Base-by-base conservation (phyloP, 2,113 vertebrate genomes). In the Paradisaea rubra region DNA sequence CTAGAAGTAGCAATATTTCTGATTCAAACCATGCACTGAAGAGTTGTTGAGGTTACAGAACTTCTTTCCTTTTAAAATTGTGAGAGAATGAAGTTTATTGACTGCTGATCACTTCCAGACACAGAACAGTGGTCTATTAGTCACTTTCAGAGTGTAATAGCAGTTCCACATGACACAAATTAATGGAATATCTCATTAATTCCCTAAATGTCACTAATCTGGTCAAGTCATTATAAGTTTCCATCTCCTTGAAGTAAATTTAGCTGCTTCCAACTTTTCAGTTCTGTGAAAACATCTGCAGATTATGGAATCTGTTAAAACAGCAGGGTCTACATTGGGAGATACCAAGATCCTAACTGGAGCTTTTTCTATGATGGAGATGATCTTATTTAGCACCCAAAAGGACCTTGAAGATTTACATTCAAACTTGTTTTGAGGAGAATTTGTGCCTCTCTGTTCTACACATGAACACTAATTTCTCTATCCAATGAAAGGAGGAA, bases 41-140 rank as follows among this genome's bases (percentile, higher is more conserved):
- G 61, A 90, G 52, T 64, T 95, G 81, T 85, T 95, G 93, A 93
- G 94, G 79, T 88, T 94, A 85, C 49, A 95, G 73, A 74, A 90
- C 49, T 95, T 94, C 79, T 94, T 95, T 61, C 41, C 37, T 82
- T 94, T 93, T 81, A 78, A 89, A 95, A 94, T 80, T 84, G 45
- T 65, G 45, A 81, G 82, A 50, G 86, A 95, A 94, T 88, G 80
- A 64, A 94, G 82, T 90, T 95, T 95, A 91, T 66, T 89, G 74
- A 60, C 85, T 90, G 76, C 68, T 94, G 94, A 95, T 97, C 69
- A 25, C 37, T 96, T 95, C 93, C 95, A 96, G 96, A 95, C 60
- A 81, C 60, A 78, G 41, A 71, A 41, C 0, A 0, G 68, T 90
- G 86, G 49, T 84, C 80, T 91, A 27, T 54, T 85, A 52, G 84